Evolutionary conservation across 2,888 invertebrate species (phyloP).

Genomic region (Platynereis dumerilii): DNA sequence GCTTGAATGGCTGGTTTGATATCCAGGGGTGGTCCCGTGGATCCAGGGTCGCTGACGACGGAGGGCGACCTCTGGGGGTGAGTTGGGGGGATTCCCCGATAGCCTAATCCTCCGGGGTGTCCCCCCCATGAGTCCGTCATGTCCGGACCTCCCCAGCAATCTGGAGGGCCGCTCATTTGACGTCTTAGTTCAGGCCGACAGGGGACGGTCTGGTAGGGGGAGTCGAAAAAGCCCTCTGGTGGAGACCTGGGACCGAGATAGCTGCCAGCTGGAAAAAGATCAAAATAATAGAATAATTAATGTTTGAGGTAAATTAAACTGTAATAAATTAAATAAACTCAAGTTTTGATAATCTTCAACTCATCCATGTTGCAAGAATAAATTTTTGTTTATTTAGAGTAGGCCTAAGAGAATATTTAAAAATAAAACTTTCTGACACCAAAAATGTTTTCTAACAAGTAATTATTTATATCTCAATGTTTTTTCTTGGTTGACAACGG

Average conservation of each 20-base stretch:
- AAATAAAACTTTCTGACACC: no score
- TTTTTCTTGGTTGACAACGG: no score
- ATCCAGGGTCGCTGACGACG: slow-evolving; percentile 13
- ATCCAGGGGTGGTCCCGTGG: slow-evolving; percentile 49
- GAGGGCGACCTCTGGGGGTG: slow-evolving; percentile 23
- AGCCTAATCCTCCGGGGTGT: slow-evolving; percentile 10
- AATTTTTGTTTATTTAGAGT: no score
- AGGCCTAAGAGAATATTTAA: no score
- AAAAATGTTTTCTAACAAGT: no score
- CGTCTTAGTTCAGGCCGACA: slow-evolving; percentile 53
- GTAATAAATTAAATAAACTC: not conserved
- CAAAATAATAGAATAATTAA: not conserved
- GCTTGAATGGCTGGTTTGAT: slow-evolving; percentile 71
- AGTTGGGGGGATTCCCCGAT: slow-evolving; percentile 49
- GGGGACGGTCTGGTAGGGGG: slow-evolving; percentile 78
- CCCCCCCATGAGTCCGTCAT: slow-evolving; percentile 1
- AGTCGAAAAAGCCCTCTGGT: slow-evolving; percentile 34
- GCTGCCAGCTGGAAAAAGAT: slow-evolving; percentile 34
- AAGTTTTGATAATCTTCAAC: no score
- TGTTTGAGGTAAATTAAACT: slow-evolving; percentile 21
- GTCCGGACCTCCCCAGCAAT: slow-evolving; percentile 19
- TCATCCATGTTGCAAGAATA: no score
- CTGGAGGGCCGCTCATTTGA: slow-evolving; percentile 11
- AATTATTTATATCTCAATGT: no score
- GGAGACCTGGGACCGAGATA: slow-evolving; percentile 23